Evolutionary conservation across 2,113 vertebrate species (phyloP).

Genomic region (Morone chrysops): DNA sequence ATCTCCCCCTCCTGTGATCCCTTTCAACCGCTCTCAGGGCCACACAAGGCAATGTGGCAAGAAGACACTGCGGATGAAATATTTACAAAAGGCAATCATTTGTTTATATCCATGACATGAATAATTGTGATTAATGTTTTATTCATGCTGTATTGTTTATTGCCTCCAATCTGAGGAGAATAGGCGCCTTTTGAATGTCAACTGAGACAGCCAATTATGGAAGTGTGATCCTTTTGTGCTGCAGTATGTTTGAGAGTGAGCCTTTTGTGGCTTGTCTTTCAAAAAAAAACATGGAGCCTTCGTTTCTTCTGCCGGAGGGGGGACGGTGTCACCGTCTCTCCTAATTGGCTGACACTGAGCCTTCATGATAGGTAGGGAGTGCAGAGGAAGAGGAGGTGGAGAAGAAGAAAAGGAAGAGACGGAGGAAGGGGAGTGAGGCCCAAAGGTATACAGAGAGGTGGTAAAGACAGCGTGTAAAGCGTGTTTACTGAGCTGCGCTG

Average conservation of each 20-base stretch:
- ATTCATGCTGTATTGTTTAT: constrained; percentile 76
- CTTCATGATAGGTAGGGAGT: constrained; percentile 44
- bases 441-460: constrained; percentile 41
- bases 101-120: constrained; percentile 73
- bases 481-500: constrained; percentile 42
- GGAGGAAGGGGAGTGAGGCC: constrained; percentile 9
- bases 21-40: constrained; percentile 56
- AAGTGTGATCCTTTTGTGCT: constrained; percentile 69
- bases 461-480: constrained; percentile 19
- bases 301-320: constrained; percentile 41
- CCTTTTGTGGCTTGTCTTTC: constrained; percentile 60
- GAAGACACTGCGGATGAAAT: constrained; percentile 60
- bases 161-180: constrained; percentile 60
- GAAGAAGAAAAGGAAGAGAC: constrained; percentile 14
- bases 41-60: constrained; percentile 42
- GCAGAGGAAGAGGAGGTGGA: constrained; percentile 44
- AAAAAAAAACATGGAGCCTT: constrained; percentile 66
- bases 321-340: constrained; percentile 42
- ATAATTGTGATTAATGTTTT: constrained; percentile 78
- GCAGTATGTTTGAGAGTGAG: constrained; percentile 55
- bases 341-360: constrained; percentile 73
- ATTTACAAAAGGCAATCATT: constrained; percentile 78
- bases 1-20: constrained; percentile 47
- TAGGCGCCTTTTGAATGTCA: constrained; percentile 54
- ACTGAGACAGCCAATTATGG: constrained; percentile 72